Evolutionary conservation across 2,888 invertebrate species (phyloP).

Genomic region (Drosophila quinaria): DNA sequence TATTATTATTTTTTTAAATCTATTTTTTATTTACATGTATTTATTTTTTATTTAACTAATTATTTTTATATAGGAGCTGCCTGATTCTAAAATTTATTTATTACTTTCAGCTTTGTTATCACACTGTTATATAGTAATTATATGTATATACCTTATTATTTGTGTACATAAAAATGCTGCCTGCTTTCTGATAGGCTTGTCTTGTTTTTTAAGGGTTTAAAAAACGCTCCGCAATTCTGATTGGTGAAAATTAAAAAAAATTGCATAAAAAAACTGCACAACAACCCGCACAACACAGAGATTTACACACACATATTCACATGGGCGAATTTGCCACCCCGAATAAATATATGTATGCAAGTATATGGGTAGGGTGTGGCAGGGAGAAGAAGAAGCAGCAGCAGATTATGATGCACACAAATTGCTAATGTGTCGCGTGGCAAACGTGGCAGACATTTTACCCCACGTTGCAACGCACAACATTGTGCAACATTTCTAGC

Average conservation of each 20-base stretch:
- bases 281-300: conserved; percentile 34
- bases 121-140: not conserved
- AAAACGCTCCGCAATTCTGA: conserved; percentile 55
- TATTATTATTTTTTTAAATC: too few relatives aligned
- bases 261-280: conserved; percentile 72
- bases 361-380: conserved; percentile 3
- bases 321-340: conserved; percentile 40
- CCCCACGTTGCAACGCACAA: conserved; percentile 24
- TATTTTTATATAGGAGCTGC: too few relatives aligned
- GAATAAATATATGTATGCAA: not conserved
- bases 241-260: conserved; percentile 61
- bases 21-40: too few relatives aligned
- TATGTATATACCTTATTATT: not conserved
- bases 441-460: conserved; percentile 40
- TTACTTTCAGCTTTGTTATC: not conserved
- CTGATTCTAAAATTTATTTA: not conserved
- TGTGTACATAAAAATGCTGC: not conserved
- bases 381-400: not conserved
- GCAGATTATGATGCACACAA: conserved; percentile 20
- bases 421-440: conserved; percentile 56
- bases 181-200: conserved; percentile 44
- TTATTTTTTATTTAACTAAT: too few relatives aligned
- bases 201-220: conserved; percentile 43
- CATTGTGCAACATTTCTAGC: conserved; percentile 51
- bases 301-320: conserved; percentile 2